Evolutionary conservation across 2,113 vertebrate genomes (phyloP), one percentile per base, ranked within the genome.

Genomic region (Hipposideros armiger): DNA sequence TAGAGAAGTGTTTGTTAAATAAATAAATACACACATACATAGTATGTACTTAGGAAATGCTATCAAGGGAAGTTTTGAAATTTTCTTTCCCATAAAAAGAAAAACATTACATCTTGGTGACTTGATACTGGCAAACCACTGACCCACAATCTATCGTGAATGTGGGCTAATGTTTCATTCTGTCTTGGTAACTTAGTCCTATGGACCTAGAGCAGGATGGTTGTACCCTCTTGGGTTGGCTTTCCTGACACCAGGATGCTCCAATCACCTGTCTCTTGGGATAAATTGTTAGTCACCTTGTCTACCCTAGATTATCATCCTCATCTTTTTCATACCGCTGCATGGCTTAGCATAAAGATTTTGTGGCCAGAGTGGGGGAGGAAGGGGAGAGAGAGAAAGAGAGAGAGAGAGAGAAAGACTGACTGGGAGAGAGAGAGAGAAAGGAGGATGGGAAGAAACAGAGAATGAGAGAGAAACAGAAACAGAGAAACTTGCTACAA

Each of bases 11-110:
- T 94, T 93, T 92, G 40, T 76, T 67, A 73, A 81, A 67, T 73
- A 87, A 67, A 74, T 78, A 91, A 74, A 52, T 16, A 66, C 1
- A 24, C 0, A 52, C 11, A n/a, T 28, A 64, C 3, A 36, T 15
- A 40, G 26, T 72, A 81, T 36, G 89, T 76, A 64, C 42, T n/a
- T 13, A 47, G 50, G 69, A 86, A 92, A 66, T 66, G 7, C 45
- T 84, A 94, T 42, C 50, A 73, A 86, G 40, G 32, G 32, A 91
- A n/a, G 9, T 40, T 85, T 50, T 93, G 70, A 92, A 88, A 80
- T 26, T 11, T 62, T 85, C 73, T 89, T 58, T 87, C 20, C 24
- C 20, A 42, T 62, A 7, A 45, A 47, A 74, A 60, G 54, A 28
- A n/a, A 60, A 74, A 24, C 30, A 58, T 58, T 66, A 32, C 8